Percentiles rank a stretch among this genome's conserved stretches.
Evolutionary conservation across 1,140 invertebrate genomes (phyloP).

Genomic region (Phocides pigmalion): DNA sequence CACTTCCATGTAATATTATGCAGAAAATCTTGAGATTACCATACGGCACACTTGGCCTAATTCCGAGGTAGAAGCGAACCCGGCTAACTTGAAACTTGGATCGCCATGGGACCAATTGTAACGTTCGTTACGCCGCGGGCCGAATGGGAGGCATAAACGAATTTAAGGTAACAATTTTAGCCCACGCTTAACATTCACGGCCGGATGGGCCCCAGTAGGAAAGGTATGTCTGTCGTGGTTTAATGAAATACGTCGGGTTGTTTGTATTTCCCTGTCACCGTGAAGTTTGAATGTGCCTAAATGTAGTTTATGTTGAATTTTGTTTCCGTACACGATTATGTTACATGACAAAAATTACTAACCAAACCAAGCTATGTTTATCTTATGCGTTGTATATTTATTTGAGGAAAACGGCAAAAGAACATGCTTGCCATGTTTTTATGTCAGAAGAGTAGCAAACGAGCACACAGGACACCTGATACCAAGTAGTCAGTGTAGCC

Average conservation of each 20-base stretch:
- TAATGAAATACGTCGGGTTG: slow-evolving; percentile 45
- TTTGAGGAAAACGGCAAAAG: no score
- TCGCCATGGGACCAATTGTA: slow-evolving; percentile 65
- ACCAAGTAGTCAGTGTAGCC: no score
- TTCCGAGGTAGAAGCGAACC: slow-evolving; percentile 42
- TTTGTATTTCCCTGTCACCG: slow-evolving; percentile 34
- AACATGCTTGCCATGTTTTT: no score
- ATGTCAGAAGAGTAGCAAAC: no score
- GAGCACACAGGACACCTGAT: no score
- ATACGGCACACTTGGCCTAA: slow-evolving; percentile 45
- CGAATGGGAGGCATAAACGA: slow-evolving; percentile 62
- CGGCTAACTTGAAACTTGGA: slow-evolving; percentile 56
- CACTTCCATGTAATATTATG: slow-evolving; percentile 23
- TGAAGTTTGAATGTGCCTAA: slow-evolving; percentile 12
- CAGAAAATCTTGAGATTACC: slow-evolving; percentile 41
- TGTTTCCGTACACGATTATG: not conserved
- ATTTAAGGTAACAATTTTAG: slow-evolving; percentile 73
- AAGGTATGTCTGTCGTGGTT: slow-evolving; percentile 37
- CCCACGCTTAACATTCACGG: slow-evolving; percentile 57
- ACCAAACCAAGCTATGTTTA: no score
- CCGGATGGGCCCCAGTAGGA: slow-evolving; percentile 39
- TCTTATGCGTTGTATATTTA: no score
- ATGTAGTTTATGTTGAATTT: not conserved
- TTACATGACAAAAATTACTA: no score
- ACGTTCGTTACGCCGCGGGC: slow-evolving; percentile 50